phyloP scores from a whole-genome alignment of 2,113 vertebrate genomes.

The Siphamia tubifer region DNA sequence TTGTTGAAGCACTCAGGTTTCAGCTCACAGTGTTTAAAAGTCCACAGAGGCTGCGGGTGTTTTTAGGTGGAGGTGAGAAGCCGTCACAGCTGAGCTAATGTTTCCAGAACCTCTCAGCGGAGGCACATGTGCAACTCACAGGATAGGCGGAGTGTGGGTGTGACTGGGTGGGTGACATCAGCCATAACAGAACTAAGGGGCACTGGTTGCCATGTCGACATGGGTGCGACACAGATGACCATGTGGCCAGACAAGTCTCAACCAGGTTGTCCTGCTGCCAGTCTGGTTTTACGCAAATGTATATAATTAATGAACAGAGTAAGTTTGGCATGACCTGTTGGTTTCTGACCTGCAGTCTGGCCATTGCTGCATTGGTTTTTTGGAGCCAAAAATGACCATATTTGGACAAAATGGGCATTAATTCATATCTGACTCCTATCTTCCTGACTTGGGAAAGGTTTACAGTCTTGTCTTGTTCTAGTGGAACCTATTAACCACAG shows the following conservation, averaged over 20 bases:
- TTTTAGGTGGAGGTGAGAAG: slow-evolving; percentile 28
- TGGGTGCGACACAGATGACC: slow-evolving; percentile 1
- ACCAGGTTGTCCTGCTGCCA: background rate
- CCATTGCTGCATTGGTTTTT: too few relatives aligned
- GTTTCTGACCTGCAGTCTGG: too few relatives aligned
- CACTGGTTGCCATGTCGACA: slow-evolving; percentile 3
- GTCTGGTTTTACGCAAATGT: background rate
- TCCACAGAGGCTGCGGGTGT: slow-evolving; percentile 11
- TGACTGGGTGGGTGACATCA: slow-evolving; percentile 20
- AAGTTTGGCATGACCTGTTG: too few relatives aligned
- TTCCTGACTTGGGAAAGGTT: too few relatives aligned
- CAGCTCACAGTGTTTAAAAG: slow-evolving; percentile 12
- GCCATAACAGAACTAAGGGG: slow-evolving; percentile 13
- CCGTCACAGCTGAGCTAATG: slow-evolving; percentile 48
- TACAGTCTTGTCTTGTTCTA: too few relatives aligned
- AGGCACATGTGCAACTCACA: background rate
- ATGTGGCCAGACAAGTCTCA: background rate
- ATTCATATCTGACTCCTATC: too few relatives aligned
- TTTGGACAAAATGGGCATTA: too few relatives aligned
- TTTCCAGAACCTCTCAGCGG: slow-evolving; percentile 38
- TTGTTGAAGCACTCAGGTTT: slow-evolving; percentile 5
- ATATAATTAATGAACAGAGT: too few relatives aligned
- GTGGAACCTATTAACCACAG: too few relatives aligned
- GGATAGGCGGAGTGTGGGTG: slow-evolving; percentile 44
- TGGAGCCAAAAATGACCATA: too few relatives aligned